A percentile compares a stretch with the other conserved stretches of the same genome.
phyloP scores from a whole-genome alignment of 2,797 vertebrate species.

The Ctenochaetus hawaiiensis region DNA sequence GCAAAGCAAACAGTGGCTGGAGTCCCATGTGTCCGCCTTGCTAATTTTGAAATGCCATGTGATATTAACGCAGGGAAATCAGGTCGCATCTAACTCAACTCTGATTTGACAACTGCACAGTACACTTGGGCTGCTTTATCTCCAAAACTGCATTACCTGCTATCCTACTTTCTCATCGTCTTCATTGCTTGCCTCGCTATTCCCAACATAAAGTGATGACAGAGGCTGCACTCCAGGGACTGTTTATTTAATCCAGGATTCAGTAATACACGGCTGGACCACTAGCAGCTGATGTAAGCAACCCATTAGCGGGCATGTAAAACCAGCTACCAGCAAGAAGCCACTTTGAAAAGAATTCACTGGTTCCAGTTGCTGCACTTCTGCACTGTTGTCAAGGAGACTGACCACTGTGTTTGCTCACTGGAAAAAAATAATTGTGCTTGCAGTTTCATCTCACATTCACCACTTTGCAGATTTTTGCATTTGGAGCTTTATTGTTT shows the following conservation, averaged over 20 bases:
- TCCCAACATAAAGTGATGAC: slow-evolving; percentile 49
- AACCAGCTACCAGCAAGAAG: slow-evolving; percentile 47
- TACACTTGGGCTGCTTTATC: slow-evolving; percentile 44
- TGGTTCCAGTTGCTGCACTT: slow-evolving; percentile 43
- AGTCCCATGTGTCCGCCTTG: slow-evolving; percentile 58
- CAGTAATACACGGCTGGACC: slow-evolving; percentile 40
- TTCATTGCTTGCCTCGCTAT: slow-evolving; percentile 20
- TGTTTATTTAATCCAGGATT: slow-evolving; percentile 58
- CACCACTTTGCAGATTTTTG: slow-evolving; percentile 9
- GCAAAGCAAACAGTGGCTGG: slow-evolving; percentile 49
- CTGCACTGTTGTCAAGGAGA: slow-evolving; percentile 48
- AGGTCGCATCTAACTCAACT: slow-evolving; percentile 74
- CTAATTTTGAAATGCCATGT: slow-evolving; percentile 72
- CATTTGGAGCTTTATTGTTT: slow-evolving; percentile 20
- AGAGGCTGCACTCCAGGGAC: slow-evolving; percentile 48
- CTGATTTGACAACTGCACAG: slow-evolving; percentile 65
- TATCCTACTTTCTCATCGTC: slow-evolving; percentile 28
- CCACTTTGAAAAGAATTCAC: slow-evolving; percentile 38
- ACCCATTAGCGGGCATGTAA: slow-evolving; percentile 68
- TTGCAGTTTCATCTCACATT: slow-evolving; percentile 25
- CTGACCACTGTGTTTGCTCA: slow-evolving; percentile 38
- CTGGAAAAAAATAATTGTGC: slow-evolving; percentile 18
- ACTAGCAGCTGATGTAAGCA: slow-evolving; percentile 47
- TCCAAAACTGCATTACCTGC: slow-evolving; percentile 45
- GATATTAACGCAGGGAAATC: slow-evolving; percentile 73